phyloP scores from a whole-genome alignment of 2,797 vertebrate genomes.

The Masticophis lateralis region DNA sequence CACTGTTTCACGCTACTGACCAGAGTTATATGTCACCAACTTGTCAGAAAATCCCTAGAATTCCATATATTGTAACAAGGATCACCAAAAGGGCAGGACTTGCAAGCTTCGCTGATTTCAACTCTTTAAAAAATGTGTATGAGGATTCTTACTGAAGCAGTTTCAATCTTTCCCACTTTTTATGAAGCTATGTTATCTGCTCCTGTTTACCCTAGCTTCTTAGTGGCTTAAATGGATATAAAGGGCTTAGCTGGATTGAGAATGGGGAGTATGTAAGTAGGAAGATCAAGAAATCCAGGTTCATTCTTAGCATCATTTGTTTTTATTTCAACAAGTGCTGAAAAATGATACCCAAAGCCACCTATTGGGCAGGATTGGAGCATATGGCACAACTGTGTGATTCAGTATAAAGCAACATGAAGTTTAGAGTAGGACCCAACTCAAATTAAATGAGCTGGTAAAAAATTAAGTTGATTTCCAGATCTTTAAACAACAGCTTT shows the following conservation, averaged over 20 bases:
- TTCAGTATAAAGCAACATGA: not conserved
- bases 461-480: not conserved
- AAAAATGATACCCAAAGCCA: not conserved
- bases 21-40: slow-evolving; percentile 61
- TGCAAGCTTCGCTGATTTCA: slow-evolving; percentile 43
- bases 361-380: not conserved
- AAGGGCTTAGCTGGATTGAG: not conserved
- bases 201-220: not conserved
- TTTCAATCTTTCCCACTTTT: not conserved
- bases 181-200: not conserved
- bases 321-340: not conserved
- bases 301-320: not conserved
- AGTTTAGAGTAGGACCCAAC: not conserved
- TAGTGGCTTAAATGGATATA: not conserved
- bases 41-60: slow-evolving; percentile 66
- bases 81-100: slow-evolving; percentile 61
- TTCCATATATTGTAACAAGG: slow-evolving; percentile 66
- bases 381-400: not conserved
- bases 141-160: slow-evolving; percentile 41
- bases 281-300: not conserved
- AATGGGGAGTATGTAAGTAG: not conserved
- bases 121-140: slow-evolving; percentile 35
- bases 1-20: slow-evolving; percentile 50
- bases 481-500: not conserved
- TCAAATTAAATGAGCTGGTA: not conserved